Evolutionary conservation across 2,797 vertebrate species (phyloP), one percentile per base, ranked within the genome.

Genomic region (Sciurus vulgaris): DNA sequence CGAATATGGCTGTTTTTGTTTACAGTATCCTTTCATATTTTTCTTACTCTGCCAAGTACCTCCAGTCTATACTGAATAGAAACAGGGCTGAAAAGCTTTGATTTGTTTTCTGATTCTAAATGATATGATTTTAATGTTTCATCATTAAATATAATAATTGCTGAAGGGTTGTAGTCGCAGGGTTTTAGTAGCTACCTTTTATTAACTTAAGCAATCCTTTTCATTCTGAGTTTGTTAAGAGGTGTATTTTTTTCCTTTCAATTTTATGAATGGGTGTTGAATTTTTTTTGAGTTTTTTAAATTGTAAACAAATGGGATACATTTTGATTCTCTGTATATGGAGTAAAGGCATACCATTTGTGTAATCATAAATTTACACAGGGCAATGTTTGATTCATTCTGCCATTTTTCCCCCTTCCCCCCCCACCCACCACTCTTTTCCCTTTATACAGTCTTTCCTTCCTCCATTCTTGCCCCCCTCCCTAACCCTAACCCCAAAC

Each of bases 81-180:
- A 87, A 61, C 14, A 76, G 28, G 63, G 51, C 44, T 95, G 59
- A 83, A 26, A 51, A 51, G 28, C 28, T 51, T 88, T 91, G 17
- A 56, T 73, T 74, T 63, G 7, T 92, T 76, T 87, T 63, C 33
- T 67, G 33, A 84, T 89, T 76, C 18, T n/a, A 81, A 81, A 86
- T 47, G 28, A 15, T 77, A 26, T 83, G 18, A n/a, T 83, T 92
- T n/a, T 88, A 86, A 79, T 79, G 12, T 83, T 92, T 93, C 28
- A 89, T 20, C 26, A 65, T 87, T 81, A 61, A 81, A 24, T 65
- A 56, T 67, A 59, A 61, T 82, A 4, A 22, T 91, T 63, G 11
- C 59, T 78, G 24, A 49, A 76, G 33, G n/a, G 2, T 88, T 91
- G 74, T 83, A 20, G 15, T 51, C 38, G 24, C 61, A 76, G 33